Evolutionary conservation across 2,797 vertebrate species (phyloP), one percentile per base, ranked within the genome.

Genomic region (Danio albolineatus): DNA sequence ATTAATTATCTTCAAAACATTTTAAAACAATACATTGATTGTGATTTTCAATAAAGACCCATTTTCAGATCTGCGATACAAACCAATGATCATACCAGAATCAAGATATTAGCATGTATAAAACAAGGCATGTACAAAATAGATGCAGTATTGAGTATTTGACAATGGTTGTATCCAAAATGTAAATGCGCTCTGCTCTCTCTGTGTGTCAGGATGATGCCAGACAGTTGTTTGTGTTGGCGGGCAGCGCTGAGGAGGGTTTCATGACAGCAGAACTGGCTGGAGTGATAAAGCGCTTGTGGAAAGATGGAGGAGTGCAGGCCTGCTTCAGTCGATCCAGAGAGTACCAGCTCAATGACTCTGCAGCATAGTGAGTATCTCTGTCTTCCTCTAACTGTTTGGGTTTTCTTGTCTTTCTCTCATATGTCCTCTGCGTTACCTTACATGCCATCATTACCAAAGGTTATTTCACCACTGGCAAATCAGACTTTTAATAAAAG

Each of bases 341-440:
- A 59, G 98, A 99, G 79, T 99, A 99, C 89, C 98, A 99, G 89
- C 96, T 99, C 82, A 99, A 99, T 88, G 98, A 99, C 88, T 99
- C 98, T 6, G 97, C 98, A 38, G 97, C 98, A 75, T 99, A 99
- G 98, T 99, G 92, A 96, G 98, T 92, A 73, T 78, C 28, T 28
- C 36, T 43, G 28, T 17, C 12, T 65, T 62, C 14, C 54, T 51
- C 19, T 67, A 41, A 6, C 21, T 21, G 19, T 38, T 19, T 16
- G 43, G 41, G 13, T 53, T 53, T 62, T 64, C 19, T 39, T 41
- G 8, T 78, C 28, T 48, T 62, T 48, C 44, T n/a, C 6, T 13
- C 10, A 39, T 48, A 57, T 6, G 21, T 67, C 62, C 21, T 67
- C 51, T 16, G 75, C 53, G 39, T 54, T 21, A 21, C 74, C 48